These are phyloP conservation scores for Girardinus metallicus DNA, from an alignment of 2,797 vertebrate genomes.

Conservation along the genomic window DNA sequence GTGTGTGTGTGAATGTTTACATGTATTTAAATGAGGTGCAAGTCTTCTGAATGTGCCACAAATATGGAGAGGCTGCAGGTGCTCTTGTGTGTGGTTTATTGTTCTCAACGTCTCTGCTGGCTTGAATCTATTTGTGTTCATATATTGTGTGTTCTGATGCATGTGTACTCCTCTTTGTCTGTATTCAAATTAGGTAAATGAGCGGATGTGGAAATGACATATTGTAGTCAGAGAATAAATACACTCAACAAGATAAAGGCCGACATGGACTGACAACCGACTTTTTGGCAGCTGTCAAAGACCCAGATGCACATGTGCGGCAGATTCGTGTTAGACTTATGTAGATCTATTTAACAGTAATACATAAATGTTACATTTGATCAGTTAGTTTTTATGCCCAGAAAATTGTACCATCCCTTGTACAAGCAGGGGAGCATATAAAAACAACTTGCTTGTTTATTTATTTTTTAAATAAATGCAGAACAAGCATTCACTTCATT, in stretches of 20 bases:
- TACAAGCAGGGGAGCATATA: neutral
- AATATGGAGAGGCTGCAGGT: conserved; percentile 69
- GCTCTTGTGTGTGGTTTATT: conserved; percentile 52
- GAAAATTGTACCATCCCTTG: neutral
- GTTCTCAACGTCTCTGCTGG: conserved; percentile 35
- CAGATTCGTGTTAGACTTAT: neutral
- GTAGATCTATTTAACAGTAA: neutral
- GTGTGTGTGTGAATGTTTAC: conserved; percentile 27
- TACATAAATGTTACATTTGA: neutral
- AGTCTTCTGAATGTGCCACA: conserved; percentile 26
- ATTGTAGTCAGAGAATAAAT: conserved; percentile 22
- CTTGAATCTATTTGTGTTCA: conserved; percentile 58
- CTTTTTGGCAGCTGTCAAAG: conserved; percentile 1
- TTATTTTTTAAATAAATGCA: neutral
- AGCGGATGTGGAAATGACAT: conserved; percentile 17
- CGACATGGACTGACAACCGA: conserved; percentile 10
- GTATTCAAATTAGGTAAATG: conserved; percentile 42
- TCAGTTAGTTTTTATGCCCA: conserved; percentile 12
- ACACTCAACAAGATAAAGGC: conserved; percentile 6
- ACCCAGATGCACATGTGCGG: neutral
- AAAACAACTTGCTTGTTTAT: neutral
- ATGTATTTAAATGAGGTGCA: conserved; percentile 56
- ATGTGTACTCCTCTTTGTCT: conserved; percentile 20
- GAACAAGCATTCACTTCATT: neutral
- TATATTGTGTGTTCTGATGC: conserved; percentile 11